phyloP scores from a whole-genome alignment of 2,113 vertebrate genomes.

The Pyrgilauda ruficollis region DNA sequence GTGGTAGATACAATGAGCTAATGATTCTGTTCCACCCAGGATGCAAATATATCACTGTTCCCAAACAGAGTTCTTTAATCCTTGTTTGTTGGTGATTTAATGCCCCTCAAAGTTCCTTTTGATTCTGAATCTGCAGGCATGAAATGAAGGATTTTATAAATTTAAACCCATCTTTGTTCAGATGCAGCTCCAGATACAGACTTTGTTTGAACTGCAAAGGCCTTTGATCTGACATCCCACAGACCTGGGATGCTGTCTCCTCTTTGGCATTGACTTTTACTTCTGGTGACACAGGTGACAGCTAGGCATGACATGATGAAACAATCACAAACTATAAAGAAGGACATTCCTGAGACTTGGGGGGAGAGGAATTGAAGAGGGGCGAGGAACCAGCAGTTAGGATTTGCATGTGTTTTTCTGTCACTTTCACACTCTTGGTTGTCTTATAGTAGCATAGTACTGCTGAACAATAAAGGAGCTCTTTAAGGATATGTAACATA shows the following conservation, averaged over 20 bases:
- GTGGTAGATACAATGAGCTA: rapidly evolving
- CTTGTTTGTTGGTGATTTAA: neutral
- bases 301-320: neutral
- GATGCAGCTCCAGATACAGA: neutral
- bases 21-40: neutral
- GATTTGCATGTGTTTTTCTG: neutral
- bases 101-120: neutral
- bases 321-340: neutral
- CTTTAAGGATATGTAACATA: neutral
- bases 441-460: neutral
- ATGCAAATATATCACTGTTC: neutral
- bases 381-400: neutral
- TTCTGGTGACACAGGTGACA: neutral
- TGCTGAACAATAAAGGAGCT: neutral
- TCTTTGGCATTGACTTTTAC: neutral
- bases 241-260: neutral
- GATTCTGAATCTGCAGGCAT: neutral
- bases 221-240: neutral
- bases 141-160: neutral
- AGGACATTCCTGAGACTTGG: neutral
- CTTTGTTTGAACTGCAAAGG: neutral
- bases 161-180: neutral
- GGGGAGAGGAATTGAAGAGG: neutral
- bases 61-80: neutral
- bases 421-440: neutral